Evolutionary conservation across 2,113 vertebrate species (phyloP).

Genomic region (Arizona elegans): DNA sequence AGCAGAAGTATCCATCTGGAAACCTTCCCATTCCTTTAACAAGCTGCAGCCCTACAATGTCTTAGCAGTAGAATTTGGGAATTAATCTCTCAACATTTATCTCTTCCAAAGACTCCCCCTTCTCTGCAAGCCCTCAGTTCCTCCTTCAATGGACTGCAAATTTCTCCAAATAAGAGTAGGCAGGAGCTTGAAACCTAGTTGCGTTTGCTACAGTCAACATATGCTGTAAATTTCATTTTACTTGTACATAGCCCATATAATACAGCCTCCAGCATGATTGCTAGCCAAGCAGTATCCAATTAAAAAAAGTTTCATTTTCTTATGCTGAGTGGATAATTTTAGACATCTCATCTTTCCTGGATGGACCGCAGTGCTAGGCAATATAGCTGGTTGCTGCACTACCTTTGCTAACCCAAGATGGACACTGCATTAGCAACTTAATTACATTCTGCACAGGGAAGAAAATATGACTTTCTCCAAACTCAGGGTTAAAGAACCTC

Average conservation of each 20-base stretch:
- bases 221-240: slow-evolving; percentile 23
- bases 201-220: neutral
- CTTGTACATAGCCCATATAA: slow-evolving; percentile 14
- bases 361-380: slow-evolving; percentile 19
- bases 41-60: neutral
- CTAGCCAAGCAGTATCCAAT: slow-evolving; percentile 20
- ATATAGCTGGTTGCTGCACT: neutral
- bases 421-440: neutral
- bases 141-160: neutral
- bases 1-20: slow-evolving; percentile 3
- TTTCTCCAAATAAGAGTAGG: neutral
- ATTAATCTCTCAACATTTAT: slow-evolving; percentile 9
- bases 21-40: neutral
- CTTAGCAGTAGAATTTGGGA: neutral
- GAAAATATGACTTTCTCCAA: neutral
- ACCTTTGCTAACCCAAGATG: neutral
- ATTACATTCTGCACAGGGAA: neutral
- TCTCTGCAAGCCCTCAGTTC: neutral
- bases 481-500: neutral
- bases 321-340: slow-evolving; percentile 25
- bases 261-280: slow-evolving; percentile 8
- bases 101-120: neutral
- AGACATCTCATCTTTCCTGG: slow-evolving; percentile 15
- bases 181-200: slow-evolving; percentile 12
- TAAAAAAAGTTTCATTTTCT: slow-evolving; percentile 33